Conservation (phyloP, 2,113 vertebrate genomes). For the Mohoua ochrocephala region DNA sequence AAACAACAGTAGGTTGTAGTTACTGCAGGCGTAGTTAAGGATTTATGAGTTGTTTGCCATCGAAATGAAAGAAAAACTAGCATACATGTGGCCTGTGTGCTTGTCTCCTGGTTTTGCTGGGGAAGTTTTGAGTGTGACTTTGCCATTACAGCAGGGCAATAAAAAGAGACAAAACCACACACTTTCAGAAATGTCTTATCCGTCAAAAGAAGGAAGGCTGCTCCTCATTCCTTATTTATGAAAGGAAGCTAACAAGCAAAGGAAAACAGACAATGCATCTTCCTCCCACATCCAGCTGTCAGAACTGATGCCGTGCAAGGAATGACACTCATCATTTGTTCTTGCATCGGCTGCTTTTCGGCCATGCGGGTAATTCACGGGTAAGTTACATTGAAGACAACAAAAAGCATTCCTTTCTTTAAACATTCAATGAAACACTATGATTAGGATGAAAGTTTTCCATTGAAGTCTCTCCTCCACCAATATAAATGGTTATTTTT, state of each 20-base stretch:
- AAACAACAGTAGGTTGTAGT: neutral
- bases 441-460: neutral
- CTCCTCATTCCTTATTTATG: slow-evolving; percentile 29
- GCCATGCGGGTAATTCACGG: neutral
- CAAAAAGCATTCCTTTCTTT: neutral
- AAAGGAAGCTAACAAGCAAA: neutral
- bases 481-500: neutral
- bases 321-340: neutral
- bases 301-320: neutral
- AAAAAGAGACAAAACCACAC: neutral
- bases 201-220: neutral
- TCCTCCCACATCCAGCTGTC: neutral
- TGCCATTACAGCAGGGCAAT: neutral
- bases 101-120: neutral
- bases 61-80: neutral
- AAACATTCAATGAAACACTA: neutral
- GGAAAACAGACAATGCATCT: neutral
- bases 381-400: neutral
- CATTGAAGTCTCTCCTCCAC: neutral
- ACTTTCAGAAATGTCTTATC: neutral
- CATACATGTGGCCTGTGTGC: neutral
- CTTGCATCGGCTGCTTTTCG: neutral
- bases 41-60: neutral
- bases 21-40: neutral
- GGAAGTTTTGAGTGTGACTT: neutral